Base-by-base conservation (phyloP, 2,797 vertebrate species). In the Trachops cirrhosus region DNA sequence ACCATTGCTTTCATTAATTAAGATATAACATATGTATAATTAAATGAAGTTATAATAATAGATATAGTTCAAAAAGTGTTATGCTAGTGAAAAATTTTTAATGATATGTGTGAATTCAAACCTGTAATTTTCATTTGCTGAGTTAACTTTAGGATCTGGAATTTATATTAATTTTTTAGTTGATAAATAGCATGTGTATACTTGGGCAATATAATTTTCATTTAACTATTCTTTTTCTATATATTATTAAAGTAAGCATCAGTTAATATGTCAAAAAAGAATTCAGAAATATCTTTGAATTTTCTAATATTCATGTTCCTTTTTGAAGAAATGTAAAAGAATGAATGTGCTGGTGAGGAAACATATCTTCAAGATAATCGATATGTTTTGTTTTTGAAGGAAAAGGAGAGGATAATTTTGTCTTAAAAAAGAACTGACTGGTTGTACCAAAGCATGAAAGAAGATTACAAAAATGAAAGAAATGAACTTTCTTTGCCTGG, bases 41-140 rank as follows among this genome's bases (percentile, higher is more conserved):
- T 79, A 90, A 74, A 59, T 93, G 11, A 86, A 26, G 11, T 82
- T 80, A 4, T 64, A 93, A 84, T 39, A 79, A 78, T 19, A 73
- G 32, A 26, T 8, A 9, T 24, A 24, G 9, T 75, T 85, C 85
- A 41, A 12, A 86, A 93, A 68, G 21, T 46, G 5, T 80, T 57
- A 67, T 41, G n/a, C 86, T 89, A 67, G 39, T 89, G 21, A 89
- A 89, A 64, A 32, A 16, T 57, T 85, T 95, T 86, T 89, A 85
- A 74, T 50, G 34, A 74, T 93, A 90, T 67, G 29, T 86, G 9
- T 67, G 15, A 93, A 86, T 16, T 59, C 3, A 32, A 90, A 37
- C 22, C 18, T 95, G 2, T 80, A 80, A 37, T 90, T 74, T 90
- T 80, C 22, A 44, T 32, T 80, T 57, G 2, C 39, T 86, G 70